Evolutionary conservation across 2,113 vertebrate species (phyloP), one percentile per base, ranked within the genome.

Genomic region (Gorilla gorilla): DNA sequence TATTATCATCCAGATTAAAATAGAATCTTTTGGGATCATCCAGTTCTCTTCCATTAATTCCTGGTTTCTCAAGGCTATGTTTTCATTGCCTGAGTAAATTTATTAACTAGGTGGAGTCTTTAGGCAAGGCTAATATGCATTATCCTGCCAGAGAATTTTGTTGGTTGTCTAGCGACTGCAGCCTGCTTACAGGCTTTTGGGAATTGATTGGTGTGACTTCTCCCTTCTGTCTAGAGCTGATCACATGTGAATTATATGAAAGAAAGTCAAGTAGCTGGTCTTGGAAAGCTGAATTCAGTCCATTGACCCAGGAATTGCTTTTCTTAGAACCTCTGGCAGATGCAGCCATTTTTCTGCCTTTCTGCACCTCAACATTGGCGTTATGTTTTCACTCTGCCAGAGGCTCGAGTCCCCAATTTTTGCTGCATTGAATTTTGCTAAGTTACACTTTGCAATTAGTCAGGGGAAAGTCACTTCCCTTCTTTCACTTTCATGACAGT

Each of bases 391-490:
- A 7, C 17, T 45, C 35, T 32, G 55, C 22, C 32, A 20, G 1
- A 23, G 12, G 9, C 0, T 3, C n/a, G 17, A 1, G 12, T 8
- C 1, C 40, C 30, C 2, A 38, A 0, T 8, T 16, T 22, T 32
- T 75, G 59, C 18, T 48, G n/a, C 64, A 59, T 17, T 52, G 3
- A 43, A 17, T 43, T 93, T 93, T 43, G 45, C 43, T 40, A 66
- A 32, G 3, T 83, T 72, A 76, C 5, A n/a, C 23, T 68, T 57
- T 20, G 17, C 38, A 23, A 30, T 66, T 80, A n/a, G 3, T 45
- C 43, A 57, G 1, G 2, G 38, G 8, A 70, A 17, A 5, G 17
- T 57, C 20, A 25, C 25, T 85, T n/a, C 16, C 66, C 48, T 55
- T n/a, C 30, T 72, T 93, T 57, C 57, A 86, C 27, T 52, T 94